Percentiles rank a stretch among this genome's conserved stretches.
Conservation (phyloP, 2,113 vertebrate genomes). For the Heterochromis multidens region DNA sequence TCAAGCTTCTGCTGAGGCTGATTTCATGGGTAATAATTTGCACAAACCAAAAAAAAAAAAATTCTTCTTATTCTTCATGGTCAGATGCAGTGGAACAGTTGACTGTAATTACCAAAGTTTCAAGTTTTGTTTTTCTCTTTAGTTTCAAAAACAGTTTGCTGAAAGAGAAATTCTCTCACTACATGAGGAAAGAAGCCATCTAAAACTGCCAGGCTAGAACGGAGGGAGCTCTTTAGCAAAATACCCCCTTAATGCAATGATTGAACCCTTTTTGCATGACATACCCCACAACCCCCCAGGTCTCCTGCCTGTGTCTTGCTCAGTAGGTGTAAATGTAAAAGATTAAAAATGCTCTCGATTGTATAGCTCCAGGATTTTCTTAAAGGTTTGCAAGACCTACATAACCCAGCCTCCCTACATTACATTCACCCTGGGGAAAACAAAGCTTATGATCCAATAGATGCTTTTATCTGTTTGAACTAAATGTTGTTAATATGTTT, state of each 20-base stretch:
- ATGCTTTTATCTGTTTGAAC: not conserved
- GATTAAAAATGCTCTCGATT: not conserved
- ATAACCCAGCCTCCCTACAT: not conserved
- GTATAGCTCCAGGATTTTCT: not conserved
- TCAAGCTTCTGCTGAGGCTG: not conserved
- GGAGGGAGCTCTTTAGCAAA: not conserved
- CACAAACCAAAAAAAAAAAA: not conserved
- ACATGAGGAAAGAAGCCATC: not conserved
- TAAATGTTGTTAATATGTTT: not conserved
- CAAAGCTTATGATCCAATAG: conserved; percentile 4
- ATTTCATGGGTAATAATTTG: not conserved
- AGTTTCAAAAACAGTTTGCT: not conserved
- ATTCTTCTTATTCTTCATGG: not conserved
- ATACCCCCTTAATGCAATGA: not conserved
- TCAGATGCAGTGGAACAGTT: not conserved
- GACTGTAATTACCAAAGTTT: not conserved
- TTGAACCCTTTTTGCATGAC: not conserved
- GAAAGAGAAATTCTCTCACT: not conserved
- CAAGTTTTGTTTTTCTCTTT: not conserved
- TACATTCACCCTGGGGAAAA: not conserved
- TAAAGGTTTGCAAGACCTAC: not conserved
- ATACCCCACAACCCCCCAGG: not conserved
- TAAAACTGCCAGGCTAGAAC: not conserved
- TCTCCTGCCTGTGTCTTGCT: not conserved
- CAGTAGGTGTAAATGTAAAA: not conserved